These are phyloP conservation scores for Bergia sp. DNA, from an alignment of 92 coral and sea anemone genomes.

Conservation along the genomic window DNA sequence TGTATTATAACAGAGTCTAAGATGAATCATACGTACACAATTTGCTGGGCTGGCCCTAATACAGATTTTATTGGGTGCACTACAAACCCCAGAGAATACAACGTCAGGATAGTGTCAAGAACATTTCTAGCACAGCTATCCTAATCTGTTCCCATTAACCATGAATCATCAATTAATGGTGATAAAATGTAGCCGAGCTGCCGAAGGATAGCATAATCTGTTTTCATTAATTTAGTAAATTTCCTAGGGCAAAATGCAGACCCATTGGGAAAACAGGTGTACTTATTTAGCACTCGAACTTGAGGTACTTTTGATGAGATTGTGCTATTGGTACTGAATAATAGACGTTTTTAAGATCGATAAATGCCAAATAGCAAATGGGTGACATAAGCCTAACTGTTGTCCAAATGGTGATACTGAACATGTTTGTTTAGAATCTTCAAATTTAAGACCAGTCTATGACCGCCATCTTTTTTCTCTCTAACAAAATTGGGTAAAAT, in stretches of 20 bases:
- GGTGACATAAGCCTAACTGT: neutral
- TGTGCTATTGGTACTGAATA: neutral
- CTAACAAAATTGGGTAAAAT: neutral
- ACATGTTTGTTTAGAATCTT: neutral
- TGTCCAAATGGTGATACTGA: neutral
- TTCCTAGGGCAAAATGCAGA: neutral
- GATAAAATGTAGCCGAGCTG: neutral
- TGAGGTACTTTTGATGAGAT: too few relatives aligned
- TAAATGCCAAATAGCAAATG: neutral
- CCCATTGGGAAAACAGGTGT: neutral
- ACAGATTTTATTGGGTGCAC: neutral
- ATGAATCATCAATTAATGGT: neutral
- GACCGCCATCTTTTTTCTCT: slow-evolving; percentile 27
- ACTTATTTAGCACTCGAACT: neutral
- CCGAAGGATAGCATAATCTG: neutral
- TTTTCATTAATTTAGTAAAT: neutral
- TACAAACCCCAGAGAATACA: neutral
- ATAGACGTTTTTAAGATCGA: neutral
- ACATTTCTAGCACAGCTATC: neutral
- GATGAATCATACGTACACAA: neutral
- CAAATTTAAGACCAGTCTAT: slow-evolving; percentile 9
- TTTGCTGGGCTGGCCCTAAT: neutral
- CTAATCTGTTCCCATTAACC: neutral
- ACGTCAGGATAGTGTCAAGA: neutral
- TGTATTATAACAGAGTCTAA: neutral